Percentiles rank a stretch among this genome's conserved stretches.
These are phyloP conservation scores for Trilocha varians DNA, from an alignment of 2,888 invertebrate species.

Conservation along the genomic window DNA sequence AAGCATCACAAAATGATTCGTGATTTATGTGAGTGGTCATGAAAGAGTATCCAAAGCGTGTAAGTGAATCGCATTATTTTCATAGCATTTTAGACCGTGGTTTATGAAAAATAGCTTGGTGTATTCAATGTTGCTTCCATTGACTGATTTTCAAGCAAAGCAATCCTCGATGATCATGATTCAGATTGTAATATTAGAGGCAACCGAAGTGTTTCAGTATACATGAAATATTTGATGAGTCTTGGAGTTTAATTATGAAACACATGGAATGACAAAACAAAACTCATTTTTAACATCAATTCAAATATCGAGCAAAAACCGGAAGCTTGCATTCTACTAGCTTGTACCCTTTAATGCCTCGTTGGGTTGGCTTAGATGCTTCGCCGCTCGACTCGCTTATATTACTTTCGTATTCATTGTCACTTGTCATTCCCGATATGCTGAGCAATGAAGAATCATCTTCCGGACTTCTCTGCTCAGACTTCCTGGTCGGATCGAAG, in stretches of 20 bases:
- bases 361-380: conserved; percentile 61
- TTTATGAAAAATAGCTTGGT: no score
- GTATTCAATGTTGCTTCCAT: no score
- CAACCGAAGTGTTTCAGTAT: background rate
- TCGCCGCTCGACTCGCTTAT: conserved; percentile 69
- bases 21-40: no score
- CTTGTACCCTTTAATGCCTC: conserved; percentile 67
- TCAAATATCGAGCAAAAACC: conserved; percentile 53
- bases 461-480: conserved; percentile 70
- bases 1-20: no score
- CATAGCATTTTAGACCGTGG: no score
- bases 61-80: no score
- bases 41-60: no score
- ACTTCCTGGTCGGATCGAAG: conserved; percentile 60
- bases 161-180: background rate
- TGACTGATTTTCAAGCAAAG: background rate
- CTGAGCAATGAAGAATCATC: conserved; percentile 71
- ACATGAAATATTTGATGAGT: background rate
- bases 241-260: background rate
- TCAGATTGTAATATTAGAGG: background rate
- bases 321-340: conserved; percentile 63
- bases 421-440: conserved; percentile 74
- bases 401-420: conserved; percentile 72
- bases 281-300: conserved; percentile 32
- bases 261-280: conserved; percentile 18